Evolutionary conservation across 2,888 invertebrate species (phyloP).

Genomic region (Galeruca laticollis): DNA sequence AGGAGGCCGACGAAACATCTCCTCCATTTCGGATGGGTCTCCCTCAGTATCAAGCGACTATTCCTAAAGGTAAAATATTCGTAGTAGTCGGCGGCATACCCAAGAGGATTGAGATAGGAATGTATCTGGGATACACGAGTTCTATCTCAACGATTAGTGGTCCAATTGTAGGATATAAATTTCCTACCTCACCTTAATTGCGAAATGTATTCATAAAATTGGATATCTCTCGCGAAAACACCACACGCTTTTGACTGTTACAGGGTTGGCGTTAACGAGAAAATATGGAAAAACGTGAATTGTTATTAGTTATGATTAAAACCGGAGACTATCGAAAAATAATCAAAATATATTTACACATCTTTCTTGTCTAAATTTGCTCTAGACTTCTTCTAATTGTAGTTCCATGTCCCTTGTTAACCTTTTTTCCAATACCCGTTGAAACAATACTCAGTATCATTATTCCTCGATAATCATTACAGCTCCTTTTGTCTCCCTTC

Average conservation of each 20-base stretch:
- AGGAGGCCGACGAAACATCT: conserved; percentile 29
- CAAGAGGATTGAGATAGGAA: conserved; percentile 24
- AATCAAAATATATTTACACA: too few relatives aligned
- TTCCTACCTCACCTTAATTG: conserved; percentile 60
- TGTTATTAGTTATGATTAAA: neutral
- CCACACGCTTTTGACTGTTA: conserved; percentile 36
- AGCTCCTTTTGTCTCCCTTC: too few relatives aligned
- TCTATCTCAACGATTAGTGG: conserved; percentile 43
- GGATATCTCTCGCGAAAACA: conserved; percentile 51
- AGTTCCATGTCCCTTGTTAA: too few relatives aligned
- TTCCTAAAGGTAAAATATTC: conserved; percentile 40
- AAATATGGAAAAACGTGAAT: too few relatives aligned
- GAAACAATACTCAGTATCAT: too few relatives aligned
- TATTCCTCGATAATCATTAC: too few relatives aligned
- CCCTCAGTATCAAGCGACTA: conserved; percentile 26
- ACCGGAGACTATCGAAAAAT: neutral
- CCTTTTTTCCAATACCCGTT: too few relatives aligned
- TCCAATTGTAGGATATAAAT: conserved; percentile 58
- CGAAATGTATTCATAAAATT: conserved; percentile 59
- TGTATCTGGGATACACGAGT: conserved; percentile 26
- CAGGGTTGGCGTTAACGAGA: neutral
- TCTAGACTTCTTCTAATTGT: too few relatives aligned
- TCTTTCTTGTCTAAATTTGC: too few relatives aligned
- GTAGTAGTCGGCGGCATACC: conserved; percentile 32
- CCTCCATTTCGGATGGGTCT: conserved; percentile 35